Evolutionary conservation across 2,113 vertebrate genomes (phyloP).

Genomic region (Martes martes): DNA sequence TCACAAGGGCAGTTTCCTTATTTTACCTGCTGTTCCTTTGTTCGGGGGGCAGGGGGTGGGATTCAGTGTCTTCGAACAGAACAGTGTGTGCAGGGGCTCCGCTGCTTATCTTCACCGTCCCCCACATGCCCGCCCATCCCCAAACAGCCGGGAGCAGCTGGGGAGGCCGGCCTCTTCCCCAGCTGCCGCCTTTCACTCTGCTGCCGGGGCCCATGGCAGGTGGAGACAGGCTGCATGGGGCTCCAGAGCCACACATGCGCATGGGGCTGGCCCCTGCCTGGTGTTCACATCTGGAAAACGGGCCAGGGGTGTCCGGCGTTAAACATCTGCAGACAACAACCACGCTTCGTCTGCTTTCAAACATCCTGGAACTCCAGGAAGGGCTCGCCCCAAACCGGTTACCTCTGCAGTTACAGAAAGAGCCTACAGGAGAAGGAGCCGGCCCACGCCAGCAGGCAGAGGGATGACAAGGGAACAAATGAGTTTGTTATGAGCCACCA

Average conservation of each 20-base stretch:
- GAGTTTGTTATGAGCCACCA: not conserved
- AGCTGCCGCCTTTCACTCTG: not conserved
- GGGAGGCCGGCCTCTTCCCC: not conserved
- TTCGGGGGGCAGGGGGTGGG: not conserved
- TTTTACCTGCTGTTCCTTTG: not conserved
- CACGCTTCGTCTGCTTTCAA: slow-evolving; percentile 41
- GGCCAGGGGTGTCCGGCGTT: not conserved
- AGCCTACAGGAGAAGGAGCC: not conserved
- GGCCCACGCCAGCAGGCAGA: not conserved
- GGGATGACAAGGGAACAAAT: accelerated
- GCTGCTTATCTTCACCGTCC: not conserved
- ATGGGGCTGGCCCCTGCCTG: not conserved
- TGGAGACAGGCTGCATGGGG: not conserved
- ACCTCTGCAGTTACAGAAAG: slow-evolving; percentile 48
- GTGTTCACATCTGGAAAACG: slow-evolving; percentile 51
- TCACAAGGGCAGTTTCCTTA: not conserved
- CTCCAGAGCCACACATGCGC: accelerated
- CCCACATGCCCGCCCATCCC: not conserved
- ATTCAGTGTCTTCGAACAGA: not conserved
- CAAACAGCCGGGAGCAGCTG: not conserved
- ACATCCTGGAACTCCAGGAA: slow-evolving; percentile 64
- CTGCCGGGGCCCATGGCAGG: not conserved
- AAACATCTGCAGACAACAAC: not conserved
- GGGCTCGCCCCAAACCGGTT: slow-evolving; percentile 55
- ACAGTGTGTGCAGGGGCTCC: not conserved